A percentile compares a stretch with the other conserved stretches of the same genome.
Evolutionary conservation across 37 sponge, comb jelly and placozoan species (phyloP).

Genomic region (Oopsacas minuta): DNA sequence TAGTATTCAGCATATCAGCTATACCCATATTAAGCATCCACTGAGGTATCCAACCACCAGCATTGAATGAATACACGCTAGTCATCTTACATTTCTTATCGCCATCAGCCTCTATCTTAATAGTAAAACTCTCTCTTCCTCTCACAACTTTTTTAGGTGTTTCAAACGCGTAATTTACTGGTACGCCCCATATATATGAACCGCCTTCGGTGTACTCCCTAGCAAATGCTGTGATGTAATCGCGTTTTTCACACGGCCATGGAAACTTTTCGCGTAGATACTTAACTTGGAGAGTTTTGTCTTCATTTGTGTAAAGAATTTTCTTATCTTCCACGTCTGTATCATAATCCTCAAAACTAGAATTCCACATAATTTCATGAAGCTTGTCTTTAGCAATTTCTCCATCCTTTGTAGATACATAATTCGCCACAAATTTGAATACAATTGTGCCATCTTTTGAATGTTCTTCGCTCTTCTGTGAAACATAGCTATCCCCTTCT

Average conservation of each 20-base stretch:
- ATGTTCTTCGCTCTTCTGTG: background rate
- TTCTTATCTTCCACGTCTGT: background rate
- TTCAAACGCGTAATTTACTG: background rate
- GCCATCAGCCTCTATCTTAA: background rate
- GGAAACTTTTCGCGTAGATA: conserved; percentile 19
- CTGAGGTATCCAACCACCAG: background rate
- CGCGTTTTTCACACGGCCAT: background rate
- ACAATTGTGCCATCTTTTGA: background rate
- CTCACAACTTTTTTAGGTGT: background rate
- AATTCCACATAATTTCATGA: background rate
- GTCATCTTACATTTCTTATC: background rate
- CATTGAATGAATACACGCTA: background rate
- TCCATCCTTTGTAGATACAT: background rate
- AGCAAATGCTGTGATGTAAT: background rate
- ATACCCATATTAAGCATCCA: background rate
- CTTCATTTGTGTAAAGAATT: background rate
- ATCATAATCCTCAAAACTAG: background rate
- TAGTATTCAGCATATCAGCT: background rate
- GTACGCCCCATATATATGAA: background rate
- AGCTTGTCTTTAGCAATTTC: background rate
- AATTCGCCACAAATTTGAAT: background rate
- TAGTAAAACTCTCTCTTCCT: background rate
- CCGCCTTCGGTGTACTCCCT: background rate
- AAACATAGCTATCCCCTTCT: background rate
- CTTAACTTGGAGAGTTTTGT: background rate